Evolutionary conservation across 1,140 invertebrate species (phyloP).

Genomic region (Phenacoccus solenopsis): DNA sequence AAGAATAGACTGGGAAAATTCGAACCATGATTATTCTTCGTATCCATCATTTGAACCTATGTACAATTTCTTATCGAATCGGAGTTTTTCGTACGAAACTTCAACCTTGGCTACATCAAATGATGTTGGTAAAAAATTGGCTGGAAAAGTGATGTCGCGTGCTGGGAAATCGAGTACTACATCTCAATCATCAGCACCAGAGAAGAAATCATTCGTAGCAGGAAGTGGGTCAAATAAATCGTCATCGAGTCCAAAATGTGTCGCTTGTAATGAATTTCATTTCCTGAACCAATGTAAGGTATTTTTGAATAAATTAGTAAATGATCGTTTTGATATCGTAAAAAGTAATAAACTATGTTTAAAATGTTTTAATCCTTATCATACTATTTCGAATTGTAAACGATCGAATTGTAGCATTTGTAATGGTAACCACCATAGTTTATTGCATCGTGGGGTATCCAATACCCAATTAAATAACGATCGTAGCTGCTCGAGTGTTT

Average conservation of each 20-base stretch:
- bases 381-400: neutral
- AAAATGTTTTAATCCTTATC: neutral
- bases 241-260: neutral
- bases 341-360: neutral
- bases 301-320: neutral
- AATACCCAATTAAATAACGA: too few species aligned
- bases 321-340: neutral
- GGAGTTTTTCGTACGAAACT: neutral
- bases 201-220: neutral
- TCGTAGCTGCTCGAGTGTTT: too few species aligned
- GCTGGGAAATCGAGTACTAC: too few species aligned
- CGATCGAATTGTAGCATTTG: neutral
- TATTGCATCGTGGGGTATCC: neutral
- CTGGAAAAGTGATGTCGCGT: too few species aligned
- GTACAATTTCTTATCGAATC: neutral
- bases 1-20: neutral
- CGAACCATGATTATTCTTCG: neutral
- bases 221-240: neutral
- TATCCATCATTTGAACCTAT: neutral
- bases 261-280: neutral
- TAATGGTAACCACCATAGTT: neutral
- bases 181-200: neutral
- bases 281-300: neutral
- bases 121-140: too few species aligned
- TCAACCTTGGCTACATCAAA: too few species aligned